Evolutionary conservation across 2,797 vertebrate species (phyloP), one percentile per base, ranked within the genome.

Genomic region (Heterohyrax brucei): DNA sequence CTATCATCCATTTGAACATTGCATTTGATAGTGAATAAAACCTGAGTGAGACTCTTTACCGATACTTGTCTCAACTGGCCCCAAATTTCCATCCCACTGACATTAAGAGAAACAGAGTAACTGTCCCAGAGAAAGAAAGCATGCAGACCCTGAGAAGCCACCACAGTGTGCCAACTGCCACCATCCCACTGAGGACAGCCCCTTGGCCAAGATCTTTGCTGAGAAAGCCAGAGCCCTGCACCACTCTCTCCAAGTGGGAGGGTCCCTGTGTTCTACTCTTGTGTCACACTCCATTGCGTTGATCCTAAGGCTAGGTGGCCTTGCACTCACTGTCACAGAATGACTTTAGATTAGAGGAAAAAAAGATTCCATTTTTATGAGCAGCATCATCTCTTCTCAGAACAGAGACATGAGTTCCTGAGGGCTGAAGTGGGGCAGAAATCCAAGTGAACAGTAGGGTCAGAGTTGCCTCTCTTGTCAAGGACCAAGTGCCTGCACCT

Each of bases 21-120:
- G 30, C 68, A 75, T 87, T 7, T 26, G 19, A 39, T 10, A 62
- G 26, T 82, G 68, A 96, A 82, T 66, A 78, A 92, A 92, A 92
- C 48, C 80, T 77, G 59, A 3, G 3, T 12, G n/a, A 89, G 33
- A 70, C 21, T 56, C 59, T 78, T 84, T 76, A 83, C 48, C 10
- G 16, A 26, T 61, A 87, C 75, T 64, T 53, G 19, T 39, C 26
- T 87, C 46, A 28, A 68, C 24, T 44, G 78, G 46, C 75, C 48
- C 81, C 0, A 93, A 94, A 87, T 77, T 66, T 77, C 62, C 53
- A 73, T 72, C 70, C 33, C 91, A 89, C 0, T 75, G 12, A 94
- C 48, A 50, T 46, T 33, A 84, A 87, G 64, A 80, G 91, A 92
- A 93, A 72, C 3, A 87, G 22, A 87, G 80, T 30, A 22, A 28